Percentiles rank a stretch among this genome's conserved stretches.
These are phyloP conservation scores for Oenanthe melanoleuca DNA, from an alignment of 2,113 vertebrate species.

Conservation along the genomic window DNA sequence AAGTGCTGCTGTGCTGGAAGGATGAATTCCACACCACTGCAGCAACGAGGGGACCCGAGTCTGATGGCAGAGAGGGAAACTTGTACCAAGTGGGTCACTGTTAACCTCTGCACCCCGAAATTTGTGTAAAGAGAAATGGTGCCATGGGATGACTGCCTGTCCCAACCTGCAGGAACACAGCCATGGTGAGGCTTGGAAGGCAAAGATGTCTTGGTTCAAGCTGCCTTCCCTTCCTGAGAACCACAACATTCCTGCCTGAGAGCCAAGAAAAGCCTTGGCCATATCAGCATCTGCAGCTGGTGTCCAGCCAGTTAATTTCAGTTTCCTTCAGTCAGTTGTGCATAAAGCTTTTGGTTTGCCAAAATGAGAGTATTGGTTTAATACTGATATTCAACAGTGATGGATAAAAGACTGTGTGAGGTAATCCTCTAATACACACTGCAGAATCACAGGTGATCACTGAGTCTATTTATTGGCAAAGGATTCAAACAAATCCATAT, in stretches of 20 bases:
- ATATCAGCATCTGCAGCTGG: background rate
- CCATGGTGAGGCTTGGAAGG: background rate
- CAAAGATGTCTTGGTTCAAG: background rate
- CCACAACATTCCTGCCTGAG: background rate
- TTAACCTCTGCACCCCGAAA: background rate
- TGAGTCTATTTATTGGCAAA: too few species aligned
- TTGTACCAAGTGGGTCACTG: background rate
- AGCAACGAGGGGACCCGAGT: background rate
- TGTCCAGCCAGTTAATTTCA: background rate
- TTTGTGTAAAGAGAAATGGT: accelerated
- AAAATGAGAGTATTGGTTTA: too few species aligned
- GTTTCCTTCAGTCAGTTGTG: background rate
- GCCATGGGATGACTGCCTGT: background rate
- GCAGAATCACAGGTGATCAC: too few species aligned
- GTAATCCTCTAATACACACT: too few species aligned
- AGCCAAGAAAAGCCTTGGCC: background rate
- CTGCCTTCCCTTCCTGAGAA: background rate
- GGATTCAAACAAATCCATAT: too few species aligned
- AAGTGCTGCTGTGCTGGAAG: background rate
- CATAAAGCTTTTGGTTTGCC: background rate
- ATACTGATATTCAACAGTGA: too few species aligned
- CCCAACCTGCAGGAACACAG: background rate
- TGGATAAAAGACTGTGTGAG: too few species aligned
- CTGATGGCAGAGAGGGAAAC: background rate
- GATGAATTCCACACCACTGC: background rate